phyloP scores from a whole-genome alignment of 2,797 vertebrate species.

The Xenops minutus region DNA sequence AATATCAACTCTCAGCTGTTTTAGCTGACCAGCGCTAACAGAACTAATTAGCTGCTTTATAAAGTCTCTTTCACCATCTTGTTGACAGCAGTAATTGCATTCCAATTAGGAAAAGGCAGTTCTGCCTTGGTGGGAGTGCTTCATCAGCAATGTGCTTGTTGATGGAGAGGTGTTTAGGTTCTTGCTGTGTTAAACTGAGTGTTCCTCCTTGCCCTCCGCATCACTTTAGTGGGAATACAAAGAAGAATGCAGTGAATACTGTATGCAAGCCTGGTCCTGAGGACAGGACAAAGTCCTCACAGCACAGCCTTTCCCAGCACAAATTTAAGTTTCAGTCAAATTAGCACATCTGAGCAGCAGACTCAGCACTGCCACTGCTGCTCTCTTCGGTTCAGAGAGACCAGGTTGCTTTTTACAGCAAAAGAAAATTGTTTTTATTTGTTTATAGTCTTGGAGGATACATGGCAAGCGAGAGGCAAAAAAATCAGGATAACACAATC shows the following conservation, averaged over 20 bases:
- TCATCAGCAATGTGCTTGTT: neutral
- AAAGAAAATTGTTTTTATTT: neutral
- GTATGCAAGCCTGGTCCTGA: neutral
- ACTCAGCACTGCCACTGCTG: neutral
- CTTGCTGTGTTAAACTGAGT: neutral
- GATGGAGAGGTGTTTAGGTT: neutral
- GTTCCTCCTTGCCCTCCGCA: neutral
- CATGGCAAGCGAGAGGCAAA: neutral
- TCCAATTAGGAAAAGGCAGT: constrained; percentile 10
- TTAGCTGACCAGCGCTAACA: neutral
- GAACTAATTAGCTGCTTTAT: constrained; percentile 31
- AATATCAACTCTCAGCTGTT: neutral
- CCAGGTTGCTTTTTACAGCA: neutral
- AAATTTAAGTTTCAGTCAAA: neutral
- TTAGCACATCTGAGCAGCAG: neutral
- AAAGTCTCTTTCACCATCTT: neutral
- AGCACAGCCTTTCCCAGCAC: neutral
- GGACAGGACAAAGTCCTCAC: neutral
- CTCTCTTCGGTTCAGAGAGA: neutral
- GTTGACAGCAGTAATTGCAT: neutral
- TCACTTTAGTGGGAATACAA: neutral
- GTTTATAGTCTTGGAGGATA: neutral
- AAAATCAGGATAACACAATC: neutral
- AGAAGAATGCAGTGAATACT: neutral
- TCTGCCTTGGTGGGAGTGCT: neutral